These are phyloP conservation scores for Gopherus flavomarginatus DNA, from an alignment of 2,113 vertebrate genomes.

Conservation along the genomic window DNA sequence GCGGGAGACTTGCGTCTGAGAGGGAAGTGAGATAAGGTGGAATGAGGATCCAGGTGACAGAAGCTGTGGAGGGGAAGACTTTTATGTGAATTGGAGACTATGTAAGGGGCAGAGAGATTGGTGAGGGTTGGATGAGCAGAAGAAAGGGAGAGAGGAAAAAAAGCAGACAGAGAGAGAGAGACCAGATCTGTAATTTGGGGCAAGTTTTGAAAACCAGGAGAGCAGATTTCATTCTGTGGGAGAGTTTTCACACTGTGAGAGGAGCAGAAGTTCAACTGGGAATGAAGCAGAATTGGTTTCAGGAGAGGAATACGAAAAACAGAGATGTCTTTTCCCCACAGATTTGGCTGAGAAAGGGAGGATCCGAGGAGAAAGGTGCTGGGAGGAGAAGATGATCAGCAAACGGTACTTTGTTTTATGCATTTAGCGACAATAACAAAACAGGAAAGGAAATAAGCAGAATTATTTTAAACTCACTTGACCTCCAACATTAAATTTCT, in stretches of 20 bases:
- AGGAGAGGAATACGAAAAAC: background rate
- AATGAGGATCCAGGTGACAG: background rate
- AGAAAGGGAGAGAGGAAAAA: background rate
- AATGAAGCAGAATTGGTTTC: background rate
- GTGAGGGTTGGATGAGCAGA: accelerated
- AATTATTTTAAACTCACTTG: background rate
- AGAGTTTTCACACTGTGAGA: background rate
- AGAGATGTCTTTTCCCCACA: background rate
- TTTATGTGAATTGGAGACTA: background rate
- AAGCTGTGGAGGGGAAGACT: background rate
- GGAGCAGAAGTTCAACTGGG: background rate
- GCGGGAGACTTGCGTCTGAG: background rate
- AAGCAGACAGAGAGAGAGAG: background rate
- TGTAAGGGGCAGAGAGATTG: background rate
- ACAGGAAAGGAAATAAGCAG: background rate
- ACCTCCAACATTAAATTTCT: background rate
- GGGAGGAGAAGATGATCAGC: background rate
- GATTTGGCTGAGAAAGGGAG: conserved; percentile 13
- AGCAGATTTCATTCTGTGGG: background rate
- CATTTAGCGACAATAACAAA: background rate
- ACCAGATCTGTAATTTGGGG: background rate
- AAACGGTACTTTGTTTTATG: conserved; percentile 3
- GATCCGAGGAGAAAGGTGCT: background rate
- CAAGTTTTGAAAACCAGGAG: background rate
- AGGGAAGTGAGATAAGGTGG: background rate